These are phyloP conservation scores for Andrena cerasifolii DNA, from an alignment of 1,140 invertebrate genomes.

Conservation along the genomic window DNA sequence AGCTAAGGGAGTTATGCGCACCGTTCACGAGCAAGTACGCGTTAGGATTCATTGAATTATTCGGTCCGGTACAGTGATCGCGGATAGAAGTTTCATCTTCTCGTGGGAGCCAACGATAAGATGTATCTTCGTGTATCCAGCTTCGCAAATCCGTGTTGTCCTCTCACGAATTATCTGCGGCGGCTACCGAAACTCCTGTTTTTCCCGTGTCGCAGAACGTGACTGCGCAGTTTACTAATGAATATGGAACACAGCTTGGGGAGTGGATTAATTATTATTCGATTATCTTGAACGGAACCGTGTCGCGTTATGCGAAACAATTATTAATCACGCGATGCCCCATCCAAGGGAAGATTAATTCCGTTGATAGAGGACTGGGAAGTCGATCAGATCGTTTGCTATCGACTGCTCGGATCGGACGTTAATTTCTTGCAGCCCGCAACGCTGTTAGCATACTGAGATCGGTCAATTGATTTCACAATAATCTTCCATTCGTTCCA, in stretches of 20 bases:
- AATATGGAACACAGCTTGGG: slow-evolving; percentile 37
- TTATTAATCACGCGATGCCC: slow-evolving; percentile 34
- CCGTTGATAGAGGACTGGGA: background rate
- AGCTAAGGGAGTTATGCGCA: no score
- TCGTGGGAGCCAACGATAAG: background rate
- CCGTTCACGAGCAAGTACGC: no score
- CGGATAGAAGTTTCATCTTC: background rate
- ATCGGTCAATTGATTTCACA: no score
- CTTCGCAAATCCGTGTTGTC: slow-evolving; percentile 22
- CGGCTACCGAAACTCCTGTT: slow-evolving; percentile 13
- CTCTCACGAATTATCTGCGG: slow-evolving; percentile 15
- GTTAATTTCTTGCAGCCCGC: background rate
- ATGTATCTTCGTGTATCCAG: slow-evolving; percentile 7
- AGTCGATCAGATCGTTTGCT: background rate
- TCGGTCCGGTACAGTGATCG: slow-evolving; percentile 27
- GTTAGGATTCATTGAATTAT: slow-evolving; percentile 52
- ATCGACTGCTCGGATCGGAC: background rate
- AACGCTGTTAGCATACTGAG: no score
- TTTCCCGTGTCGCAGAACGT: slow-evolving; percentile 32
- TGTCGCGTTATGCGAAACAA: slow-evolving; percentile 11
- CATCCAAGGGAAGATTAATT: background rate
- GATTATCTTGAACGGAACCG: slow-evolving; percentile 39
- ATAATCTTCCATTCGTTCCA: no score
- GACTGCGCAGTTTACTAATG: slow-evolving; percentile 34
- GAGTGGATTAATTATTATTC: slow-evolving; percentile 47